Percentiles rank a stretch among this genome's conserved stretches.
phyloP scores from a whole-genome alignment of 2,113 vertebrate species.

The zebrafish (Danio rerio) region GRCz12tu NC_133179.1:35283001-35283500 shows the following conservation, averaged over 20 bases:
- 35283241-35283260: not conserved
- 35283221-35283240: not conserved
- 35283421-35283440: not conserved
- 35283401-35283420: constrained; percentile 1
- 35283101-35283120: not conserved
- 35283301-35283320: not conserved
- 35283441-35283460: not conserved
- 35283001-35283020: not conserved
- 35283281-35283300: not conserved
- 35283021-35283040: not conserved
- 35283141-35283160: not conserved
- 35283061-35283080: not conserved
- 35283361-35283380: not conserved
- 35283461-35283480: not conserved
- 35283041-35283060: not conserved
- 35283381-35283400: not conserved
- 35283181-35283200: not conserved
- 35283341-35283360: constrained; percentile 5
- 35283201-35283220: not conserved
- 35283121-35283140: not conserved
- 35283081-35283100: not conserved
- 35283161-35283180: not conserved
- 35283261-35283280: not conserved
- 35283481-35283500: not conserved
- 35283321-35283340: not conserved